Evolutionary conservation across 2,797 vertebrate species (phyloP).

Genomic region (Acropternis orthonyx): DNA sequence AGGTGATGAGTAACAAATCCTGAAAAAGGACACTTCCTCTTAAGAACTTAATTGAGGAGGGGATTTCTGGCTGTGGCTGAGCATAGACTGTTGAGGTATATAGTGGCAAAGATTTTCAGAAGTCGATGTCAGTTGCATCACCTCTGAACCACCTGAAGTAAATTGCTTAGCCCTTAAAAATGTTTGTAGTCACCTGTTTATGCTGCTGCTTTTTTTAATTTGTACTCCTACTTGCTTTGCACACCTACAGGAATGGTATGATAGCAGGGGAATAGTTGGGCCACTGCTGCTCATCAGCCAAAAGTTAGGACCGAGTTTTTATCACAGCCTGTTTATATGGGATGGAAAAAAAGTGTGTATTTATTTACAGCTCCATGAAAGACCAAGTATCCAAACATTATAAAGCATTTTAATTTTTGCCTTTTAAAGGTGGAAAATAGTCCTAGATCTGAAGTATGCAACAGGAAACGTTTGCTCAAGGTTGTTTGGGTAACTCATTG

Average conservation of each 20-base stretch:
- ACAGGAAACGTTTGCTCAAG: neutral
- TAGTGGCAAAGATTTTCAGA: neutral
- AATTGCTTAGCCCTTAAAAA: neutral
- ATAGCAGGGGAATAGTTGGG: neutral
- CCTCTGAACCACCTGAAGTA: neutral
- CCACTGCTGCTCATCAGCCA: neutral
- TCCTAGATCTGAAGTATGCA: neutral
- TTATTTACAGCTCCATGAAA: neutral
- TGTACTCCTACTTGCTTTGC: neutral
- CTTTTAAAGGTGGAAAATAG: neutral
- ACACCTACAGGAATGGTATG: neutral
- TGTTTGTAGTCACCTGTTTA: neutral
- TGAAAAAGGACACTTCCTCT: neutral
- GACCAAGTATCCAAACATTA: neutral
- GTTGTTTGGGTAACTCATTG: neutral
- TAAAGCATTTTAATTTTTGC: neutral
- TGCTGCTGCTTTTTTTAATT: neutral
- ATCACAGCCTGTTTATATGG: neutral
- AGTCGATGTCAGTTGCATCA: neutral
- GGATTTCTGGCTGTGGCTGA: neutral
- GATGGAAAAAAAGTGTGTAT: neutral
- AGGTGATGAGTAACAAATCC: neutral
- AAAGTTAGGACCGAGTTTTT: neutral
- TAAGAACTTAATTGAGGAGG: neutral
- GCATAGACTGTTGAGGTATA: neutral